Evolutionary conservation across 1,140 invertebrate species (phyloP).

Genomic region (Schlechtendalia chinensis): DNA sequence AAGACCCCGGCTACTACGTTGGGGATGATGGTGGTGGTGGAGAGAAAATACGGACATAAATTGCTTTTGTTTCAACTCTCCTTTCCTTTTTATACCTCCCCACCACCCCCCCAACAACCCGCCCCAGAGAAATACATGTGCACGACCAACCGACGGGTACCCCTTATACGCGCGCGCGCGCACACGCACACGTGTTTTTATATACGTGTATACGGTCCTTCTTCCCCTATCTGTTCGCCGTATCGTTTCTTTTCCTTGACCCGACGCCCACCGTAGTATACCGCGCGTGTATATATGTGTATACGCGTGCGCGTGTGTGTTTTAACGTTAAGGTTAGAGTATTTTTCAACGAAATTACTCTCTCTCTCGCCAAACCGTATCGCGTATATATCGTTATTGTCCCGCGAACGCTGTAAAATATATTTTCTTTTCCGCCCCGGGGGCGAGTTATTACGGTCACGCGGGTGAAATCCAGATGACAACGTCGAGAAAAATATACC

Average conservation of each 20-base stretch:
- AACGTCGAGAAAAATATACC: too few species aligned
- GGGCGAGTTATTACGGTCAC: too few species aligned
- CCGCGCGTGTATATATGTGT: too few species aligned
- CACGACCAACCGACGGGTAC: constrained; percentile 39
- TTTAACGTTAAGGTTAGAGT: background rate
- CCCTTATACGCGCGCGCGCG: too few species aligned
- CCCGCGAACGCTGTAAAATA: background rate
- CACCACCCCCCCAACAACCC: too few species aligned
- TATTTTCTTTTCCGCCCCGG: background rate
- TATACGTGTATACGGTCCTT: constrained; percentile 26
- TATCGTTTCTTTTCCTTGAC: constrained; percentile 46
- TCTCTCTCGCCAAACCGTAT: background rate
- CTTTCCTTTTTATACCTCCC: constrained; percentile 17
- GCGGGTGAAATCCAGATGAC: too few species aligned
- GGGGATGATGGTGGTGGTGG: too few species aligned
- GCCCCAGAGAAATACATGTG: constrained; percentile 31
- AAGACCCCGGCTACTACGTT: too few species aligned
- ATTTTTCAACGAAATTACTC: constrained; percentile 16
- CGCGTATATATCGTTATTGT: background rate
- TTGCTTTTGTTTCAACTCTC: constrained; percentile 50
- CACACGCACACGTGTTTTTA: too few species aligned
- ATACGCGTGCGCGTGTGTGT: background rate
- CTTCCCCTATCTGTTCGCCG: constrained; percentile 34
- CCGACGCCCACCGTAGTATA: background rate
- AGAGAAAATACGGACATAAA: constrained; percentile 42